phyloP scores from a whole-genome alignment of 1,140 invertebrate genomes.

The Calephelis virginiensis region DNA sequence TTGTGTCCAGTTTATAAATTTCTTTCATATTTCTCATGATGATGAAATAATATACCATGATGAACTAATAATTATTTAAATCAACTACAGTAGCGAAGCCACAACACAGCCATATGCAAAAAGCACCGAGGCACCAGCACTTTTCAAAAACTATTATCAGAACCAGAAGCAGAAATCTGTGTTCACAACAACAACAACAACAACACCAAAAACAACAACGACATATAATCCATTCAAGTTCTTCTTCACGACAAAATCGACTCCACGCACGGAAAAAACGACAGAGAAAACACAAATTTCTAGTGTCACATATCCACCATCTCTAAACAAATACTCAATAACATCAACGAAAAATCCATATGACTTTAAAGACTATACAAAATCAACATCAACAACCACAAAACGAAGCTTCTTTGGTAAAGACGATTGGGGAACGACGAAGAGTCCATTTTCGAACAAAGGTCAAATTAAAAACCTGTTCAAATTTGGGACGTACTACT shows the following conservation, averaged over 20 bases:
- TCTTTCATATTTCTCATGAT: not conserved
- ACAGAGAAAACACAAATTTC: constrained; percentile 38
- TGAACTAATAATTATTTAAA: constrained; percentile 39
- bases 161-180: constrained; percentile 40
- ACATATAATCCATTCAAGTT: constrained; percentile 44
- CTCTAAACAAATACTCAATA: constrained; percentile 67
- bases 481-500: constrained; percentile 69
- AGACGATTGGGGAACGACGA: constrained; percentile 68
- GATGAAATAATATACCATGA: not conserved
- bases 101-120: constrained; percentile 66
- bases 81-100: constrained; percentile 62
- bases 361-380: constrained; percentile 77
- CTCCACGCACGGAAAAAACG: constrained; percentile 44
- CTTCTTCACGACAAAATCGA: constrained; percentile 49
- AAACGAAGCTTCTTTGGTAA: constrained; percentile 66
- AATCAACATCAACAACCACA: constrained; percentile 41
- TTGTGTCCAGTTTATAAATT: not conserved
- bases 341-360: constrained; percentile 77
- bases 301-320: constrained; percentile 47
- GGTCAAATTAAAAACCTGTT: constrained; percentile 49
- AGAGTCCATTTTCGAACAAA: constrained; percentile 59
- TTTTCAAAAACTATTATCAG: constrained; percentile 41
- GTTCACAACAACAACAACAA: constrained; percentile 34
- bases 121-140: constrained; percentile 49
- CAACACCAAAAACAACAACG: constrained; percentile 32